These are phyloP conservation scores for Drosophila affinis DNA, from an alignment of 2,888 invertebrate genomes.

Conservation along the genomic window DNA sequence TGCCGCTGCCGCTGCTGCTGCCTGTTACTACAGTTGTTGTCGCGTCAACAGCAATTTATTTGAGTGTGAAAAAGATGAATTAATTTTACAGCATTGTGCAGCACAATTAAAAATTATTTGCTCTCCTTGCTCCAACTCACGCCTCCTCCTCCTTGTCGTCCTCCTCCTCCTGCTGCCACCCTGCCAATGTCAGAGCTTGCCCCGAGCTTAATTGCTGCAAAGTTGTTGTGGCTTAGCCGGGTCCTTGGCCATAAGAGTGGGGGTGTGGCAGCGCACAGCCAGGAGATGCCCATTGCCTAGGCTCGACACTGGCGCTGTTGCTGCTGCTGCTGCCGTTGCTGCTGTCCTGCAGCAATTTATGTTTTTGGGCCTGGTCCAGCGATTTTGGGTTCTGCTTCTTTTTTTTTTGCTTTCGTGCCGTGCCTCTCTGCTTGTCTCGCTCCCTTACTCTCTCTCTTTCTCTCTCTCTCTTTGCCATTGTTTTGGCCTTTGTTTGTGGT, in stretches of 20 bases:
- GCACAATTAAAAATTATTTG: constrained; percentile 80
- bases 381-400: constrained; percentile 48
- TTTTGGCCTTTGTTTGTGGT: constrained; percentile 79
- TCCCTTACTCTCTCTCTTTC: constrained; percentile 1
- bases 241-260: constrained; percentile 48
- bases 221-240: constrained; percentile 79
- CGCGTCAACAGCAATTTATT: constrained; percentile 80
- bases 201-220: constrained; percentile 77
- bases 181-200: constrained; percentile 49
- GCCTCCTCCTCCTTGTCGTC: constrained; percentile 19
- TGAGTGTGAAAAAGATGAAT: constrained; percentile 80
- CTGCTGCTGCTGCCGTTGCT: too few relatives aligned
- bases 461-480: constrained; percentile 30
- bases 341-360: constrained; percentile 76
- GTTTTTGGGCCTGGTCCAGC: constrained; percentile 73
- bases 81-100: constrained; percentile 81
- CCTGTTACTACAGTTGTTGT: constrained; percentile 39
- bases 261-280: constrained; percentile 16
- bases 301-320: constrained; percentile 11
- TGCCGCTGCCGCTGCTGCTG: constrained; percentile 20
- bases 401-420: constrained; percentile 50
- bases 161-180: constrained; percentile 12
- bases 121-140: constrained; percentile 43
- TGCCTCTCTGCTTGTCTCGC: constrained; percentile 34
- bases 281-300: background rate